These are phyloP conservation scores for Cyclopterus lumpus DNA, from an alignment of 2,797 vertebrate species.

Conservation along the genomic window DNA sequence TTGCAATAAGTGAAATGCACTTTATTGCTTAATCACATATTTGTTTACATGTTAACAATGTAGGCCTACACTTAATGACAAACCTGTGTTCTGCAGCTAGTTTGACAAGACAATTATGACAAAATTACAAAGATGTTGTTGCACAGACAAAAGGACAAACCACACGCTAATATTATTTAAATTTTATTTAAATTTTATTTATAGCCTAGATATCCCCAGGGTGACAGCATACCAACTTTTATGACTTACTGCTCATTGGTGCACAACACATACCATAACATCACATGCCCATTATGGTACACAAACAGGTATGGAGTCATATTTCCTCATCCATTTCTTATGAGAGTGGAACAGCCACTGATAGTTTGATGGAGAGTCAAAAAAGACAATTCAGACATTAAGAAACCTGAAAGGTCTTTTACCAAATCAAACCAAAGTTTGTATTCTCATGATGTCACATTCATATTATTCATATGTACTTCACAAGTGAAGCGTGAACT, in stretches of 20 bases:
- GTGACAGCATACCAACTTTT: slow-evolving; percentile 20
- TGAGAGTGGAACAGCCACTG: slow-evolving; percentile 5
- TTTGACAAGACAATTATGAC: background rate
- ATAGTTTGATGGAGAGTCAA: background rate
- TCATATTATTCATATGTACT: background rate
- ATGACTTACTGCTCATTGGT: slow-evolving; percentile 41
- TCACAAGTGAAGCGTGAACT: background rate
- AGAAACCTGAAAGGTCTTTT: background rate
- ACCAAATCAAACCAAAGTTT: background rate
- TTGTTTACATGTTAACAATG: background rate
- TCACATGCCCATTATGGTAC: slow-evolving; percentile 9
- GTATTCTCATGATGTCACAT: background rate
- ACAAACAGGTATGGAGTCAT: slow-evolving; percentile 20
- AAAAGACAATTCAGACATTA: background rate
- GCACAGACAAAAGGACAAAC: slow-evolving; percentile 16
- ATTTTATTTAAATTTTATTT: background rate
- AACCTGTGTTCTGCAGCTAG: background rate
- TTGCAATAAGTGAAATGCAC: background rate
- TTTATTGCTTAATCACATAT: background rate
- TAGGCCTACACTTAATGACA: background rate
- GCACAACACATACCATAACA: slow-evolving; percentile 13
- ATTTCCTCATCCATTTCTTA: slow-evolving; percentile 21
- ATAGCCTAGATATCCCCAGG: background rate
- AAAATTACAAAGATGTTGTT: background rate
- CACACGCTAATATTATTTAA: slow-evolving; percentile 2